A percentile compares a stretch with the other conserved stretches of the same genome.
These are phyloP conservation scores for Trichopoda pennipes DNA, from an alignment of 2,888 invertebrate species.

Conservation along the genomic window DNA sequence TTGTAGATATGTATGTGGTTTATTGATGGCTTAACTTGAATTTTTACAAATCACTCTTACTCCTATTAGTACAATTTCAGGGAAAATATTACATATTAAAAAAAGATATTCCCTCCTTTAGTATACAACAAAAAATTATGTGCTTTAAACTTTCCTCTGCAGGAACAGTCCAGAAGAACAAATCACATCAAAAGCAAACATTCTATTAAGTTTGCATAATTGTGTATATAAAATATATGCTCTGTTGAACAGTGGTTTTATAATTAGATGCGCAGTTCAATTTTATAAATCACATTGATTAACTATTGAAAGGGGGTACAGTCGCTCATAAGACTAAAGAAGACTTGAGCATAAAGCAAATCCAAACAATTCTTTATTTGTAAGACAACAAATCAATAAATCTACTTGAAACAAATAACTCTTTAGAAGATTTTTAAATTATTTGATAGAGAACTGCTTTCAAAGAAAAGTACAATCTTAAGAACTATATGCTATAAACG, in stretches of 20 bases:
- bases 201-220: conserved; percentile 68
- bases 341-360: too few relatives aligned
- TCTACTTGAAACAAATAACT: too few relatives aligned
- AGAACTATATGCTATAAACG: too few relatives aligned
- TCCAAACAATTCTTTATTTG: too few relatives aligned
- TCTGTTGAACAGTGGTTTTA: conserved; percentile 1
- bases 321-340: too few relatives aligned
- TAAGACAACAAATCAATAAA: too few relatives aligned
- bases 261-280: not conserved
- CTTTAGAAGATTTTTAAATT: too few relatives aligned
- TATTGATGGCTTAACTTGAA: conserved; percentile 67
- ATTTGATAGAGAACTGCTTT: too few relatives aligned
- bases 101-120: conserved; percentile 24
- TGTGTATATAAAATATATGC: not conserved
- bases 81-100: not conserved
- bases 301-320: too few relatives aligned
- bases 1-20: conserved; percentile 27
- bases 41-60: conserved; percentile 59
- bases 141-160: conserved; percentile 30
- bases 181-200: conserved; percentile 37
- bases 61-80: conserved; percentile 28
- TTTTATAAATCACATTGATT: not conserved
- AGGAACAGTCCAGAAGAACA: not conserved
- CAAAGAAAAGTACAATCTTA: too few relatives aligned
- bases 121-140: not conserved